A percentile compares a stretch with the other conserved stretches of the same genome.
These are phyloP conservation scores for Rhadina sibilatrix DNA, from an alignment of 2,113 vertebrate genomes.

Conservation along the genomic window DNA sequence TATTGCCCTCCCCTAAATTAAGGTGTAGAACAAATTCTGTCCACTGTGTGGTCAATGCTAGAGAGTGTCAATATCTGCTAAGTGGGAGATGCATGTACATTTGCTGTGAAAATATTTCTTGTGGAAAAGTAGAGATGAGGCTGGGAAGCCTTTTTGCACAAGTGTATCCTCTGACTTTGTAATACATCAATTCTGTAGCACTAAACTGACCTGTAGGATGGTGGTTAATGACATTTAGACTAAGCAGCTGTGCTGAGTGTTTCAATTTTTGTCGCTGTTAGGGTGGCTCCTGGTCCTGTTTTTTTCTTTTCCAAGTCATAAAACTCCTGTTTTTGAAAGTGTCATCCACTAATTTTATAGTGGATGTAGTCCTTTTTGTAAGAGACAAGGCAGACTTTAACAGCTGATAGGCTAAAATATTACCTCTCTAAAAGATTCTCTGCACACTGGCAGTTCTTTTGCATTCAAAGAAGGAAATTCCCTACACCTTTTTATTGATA, in stretches of 20 bases:
- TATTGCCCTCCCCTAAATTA: neutral
- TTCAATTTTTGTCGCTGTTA: neutral
- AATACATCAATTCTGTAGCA: neutral
- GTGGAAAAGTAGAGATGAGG: neutral
- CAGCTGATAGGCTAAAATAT: neutral
- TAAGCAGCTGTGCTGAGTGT: neutral
- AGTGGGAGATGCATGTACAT: neutral
- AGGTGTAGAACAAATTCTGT: neutral
- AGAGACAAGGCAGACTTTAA: neutral
- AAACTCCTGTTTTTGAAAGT: neutral
- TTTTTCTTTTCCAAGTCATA: neutral
- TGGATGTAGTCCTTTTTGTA: neutral
- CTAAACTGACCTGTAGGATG: fast-evolving
- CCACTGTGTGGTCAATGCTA: fast-evolving
- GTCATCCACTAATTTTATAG: neutral
- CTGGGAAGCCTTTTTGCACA: neutral
- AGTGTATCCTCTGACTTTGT: neutral
- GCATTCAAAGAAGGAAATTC: neutral
- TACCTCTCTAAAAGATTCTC: neutral
- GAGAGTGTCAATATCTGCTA: neutral
- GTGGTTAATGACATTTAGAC: neutral
- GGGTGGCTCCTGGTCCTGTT: neutral
- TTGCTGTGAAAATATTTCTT: neutral
- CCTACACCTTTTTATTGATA: neutral
- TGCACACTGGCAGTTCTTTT: neutral